Evolutionary conservation across 2,797 vertebrate genomes (phyloP).

Genomic region (Pangasius sanitwongsei): DNA sequence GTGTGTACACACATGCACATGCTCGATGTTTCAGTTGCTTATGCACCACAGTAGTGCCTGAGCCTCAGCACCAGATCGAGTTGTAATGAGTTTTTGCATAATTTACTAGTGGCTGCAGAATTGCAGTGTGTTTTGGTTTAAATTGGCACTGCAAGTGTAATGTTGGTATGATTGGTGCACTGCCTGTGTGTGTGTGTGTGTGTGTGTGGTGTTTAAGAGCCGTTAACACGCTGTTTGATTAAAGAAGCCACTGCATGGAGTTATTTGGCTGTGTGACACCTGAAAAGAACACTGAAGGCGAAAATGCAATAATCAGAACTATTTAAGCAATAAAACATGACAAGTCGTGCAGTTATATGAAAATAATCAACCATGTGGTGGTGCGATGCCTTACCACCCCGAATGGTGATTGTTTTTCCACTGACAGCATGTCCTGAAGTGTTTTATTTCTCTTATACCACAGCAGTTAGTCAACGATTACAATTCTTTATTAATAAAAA

Average conservation of each 20-base stretch:
- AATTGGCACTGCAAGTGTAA: not conserved
- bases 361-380: not conserved
- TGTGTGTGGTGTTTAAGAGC: constrained; percentile 1
- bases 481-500: not conserved
- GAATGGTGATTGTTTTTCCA: not conserved
- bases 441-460: not conserved
- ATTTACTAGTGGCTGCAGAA: not conserved
- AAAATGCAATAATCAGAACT: not conserved
- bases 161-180: not conserved
- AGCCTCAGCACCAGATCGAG: not conserved
- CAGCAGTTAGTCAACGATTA: not conserved
- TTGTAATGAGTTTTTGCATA: not conserved
- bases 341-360: not conserved
- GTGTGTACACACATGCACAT: constrained; percentile 36
- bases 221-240: constrained; percentile 5
- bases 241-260: constrained; percentile 29
- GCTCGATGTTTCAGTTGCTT: not conserved
- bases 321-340: not conserved
- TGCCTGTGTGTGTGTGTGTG: not conserved
- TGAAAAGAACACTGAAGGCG: not conserved
- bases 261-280: not conserved
- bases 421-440: not conserved
- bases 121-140: not conserved
- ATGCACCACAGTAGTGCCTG: not conserved
- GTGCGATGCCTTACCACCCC: not conserved